Conservation (phyloP, 2,113 vertebrate species). For the Phyllopteryx taeniolatus region DNA sequence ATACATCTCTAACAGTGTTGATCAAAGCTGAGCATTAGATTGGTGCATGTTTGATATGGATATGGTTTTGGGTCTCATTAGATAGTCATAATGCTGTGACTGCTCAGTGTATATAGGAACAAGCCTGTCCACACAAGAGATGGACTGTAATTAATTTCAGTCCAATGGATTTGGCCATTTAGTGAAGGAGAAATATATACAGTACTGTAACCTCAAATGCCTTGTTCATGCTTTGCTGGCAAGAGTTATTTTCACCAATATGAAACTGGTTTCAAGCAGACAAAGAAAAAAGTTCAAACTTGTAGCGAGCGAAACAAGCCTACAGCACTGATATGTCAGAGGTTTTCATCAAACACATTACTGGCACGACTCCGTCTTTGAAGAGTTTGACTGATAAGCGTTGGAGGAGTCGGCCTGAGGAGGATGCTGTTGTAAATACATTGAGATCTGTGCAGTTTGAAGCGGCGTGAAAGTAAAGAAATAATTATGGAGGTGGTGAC, state of each 20-base stretch:
- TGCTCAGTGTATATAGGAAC: not conserved
- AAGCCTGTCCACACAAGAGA: not conserved
- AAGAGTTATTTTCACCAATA: slow-evolving; percentile 18
- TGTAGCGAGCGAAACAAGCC: slow-evolving; percentile 32
- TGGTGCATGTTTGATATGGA: not conserved
- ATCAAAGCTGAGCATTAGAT: not conserved
- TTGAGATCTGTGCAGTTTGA: slow-evolving; percentile 21
- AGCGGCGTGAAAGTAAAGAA: slow-evolving; percentile 43
- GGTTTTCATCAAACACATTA: slow-evolving; percentile 53
- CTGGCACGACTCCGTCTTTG: slow-evolving; percentile 40
- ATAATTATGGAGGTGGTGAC: slow-evolving; percentile 60
- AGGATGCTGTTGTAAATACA: slow-evolving; percentile 35
- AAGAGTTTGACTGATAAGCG: slow-evolving; percentile 47
- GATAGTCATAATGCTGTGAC: not conserved
- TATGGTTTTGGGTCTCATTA: not conserved
- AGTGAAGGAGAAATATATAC: slow-evolving; percentile 68
- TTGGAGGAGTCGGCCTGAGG: slow-evolving; percentile 33
- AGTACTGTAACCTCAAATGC: slow-evolving; percentile 63
- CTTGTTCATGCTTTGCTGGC: slow-evolving; percentile 1
- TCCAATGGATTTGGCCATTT: slow-evolving; percentile 72
- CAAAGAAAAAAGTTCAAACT: slow-evolving; percentile 20
- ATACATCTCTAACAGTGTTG: not conserved
- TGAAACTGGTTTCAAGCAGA: slow-evolving; percentile 35
- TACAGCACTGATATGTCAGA: slow-evolving; percentile 34
- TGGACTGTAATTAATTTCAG: not conserved